phyloP scores from a whole-genome alignment of 2,797 vertebrate genomes.

The Acropternis orthonyx region DNA sequence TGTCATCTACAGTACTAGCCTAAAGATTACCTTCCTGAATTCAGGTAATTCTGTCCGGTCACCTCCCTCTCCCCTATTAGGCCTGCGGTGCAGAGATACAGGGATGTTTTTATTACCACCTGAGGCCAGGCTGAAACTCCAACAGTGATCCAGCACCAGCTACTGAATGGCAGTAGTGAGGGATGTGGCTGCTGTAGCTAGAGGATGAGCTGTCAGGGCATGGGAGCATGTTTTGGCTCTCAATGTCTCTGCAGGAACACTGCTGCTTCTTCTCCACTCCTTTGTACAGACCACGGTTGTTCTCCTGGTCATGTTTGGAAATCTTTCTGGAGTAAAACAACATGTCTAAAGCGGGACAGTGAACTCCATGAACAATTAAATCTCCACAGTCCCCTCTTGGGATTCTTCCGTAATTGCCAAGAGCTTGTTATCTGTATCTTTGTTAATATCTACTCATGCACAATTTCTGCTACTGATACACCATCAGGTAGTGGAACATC shows the following conservation, averaged over 20 bases:
- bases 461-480: neutral
- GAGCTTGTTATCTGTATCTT: neutral
- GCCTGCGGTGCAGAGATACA: neutral
- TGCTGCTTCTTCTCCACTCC: neutral
- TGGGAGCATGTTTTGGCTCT: accelerated
- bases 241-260: neutral
- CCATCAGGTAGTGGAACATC: neutral
- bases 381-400: neutral
- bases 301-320: neutral
- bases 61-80: accelerated
- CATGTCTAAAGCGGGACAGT: neutral
- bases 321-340: neutral
- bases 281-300: neutral
- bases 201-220: neutral
- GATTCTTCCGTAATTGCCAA: neutral
- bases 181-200: neutral
- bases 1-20: neutral
- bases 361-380: neutral
- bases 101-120: neutral
- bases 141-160: neutral
- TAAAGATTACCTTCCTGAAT: neutral
- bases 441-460: neutral
- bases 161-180: accelerated
- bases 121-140: neutral
- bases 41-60: neutral